Percentiles rank a stretch among this genome's conserved stretches.
phyloP scores from a whole-genome alignment of 1,140 invertebrate species.

The Thaumatotibia leucotreta region DNA sequence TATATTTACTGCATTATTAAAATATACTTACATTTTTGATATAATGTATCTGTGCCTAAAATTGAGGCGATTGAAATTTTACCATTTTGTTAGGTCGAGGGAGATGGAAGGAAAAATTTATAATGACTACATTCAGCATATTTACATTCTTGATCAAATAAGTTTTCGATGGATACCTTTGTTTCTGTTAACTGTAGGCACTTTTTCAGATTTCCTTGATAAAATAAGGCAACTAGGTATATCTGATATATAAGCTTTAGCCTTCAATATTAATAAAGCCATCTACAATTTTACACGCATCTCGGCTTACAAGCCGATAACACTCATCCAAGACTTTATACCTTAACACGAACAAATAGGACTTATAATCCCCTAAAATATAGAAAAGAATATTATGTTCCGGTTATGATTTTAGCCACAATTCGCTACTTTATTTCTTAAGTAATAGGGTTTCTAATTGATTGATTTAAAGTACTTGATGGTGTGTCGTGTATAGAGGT shows the following conservation, averaged over 20 bases:
- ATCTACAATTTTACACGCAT: neutral
- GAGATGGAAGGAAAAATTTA: too few relatives aligned
- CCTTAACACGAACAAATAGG: neutral
- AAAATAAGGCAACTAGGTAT: too few relatives aligned
- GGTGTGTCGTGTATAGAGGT: neutral
- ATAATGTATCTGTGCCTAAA: too few relatives aligned
- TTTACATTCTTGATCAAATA: too few relatives aligned
- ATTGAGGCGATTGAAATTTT: too few relatives aligned
- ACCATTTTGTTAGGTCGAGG: too few relatives aligned
- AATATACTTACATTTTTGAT: too few relatives aligned
- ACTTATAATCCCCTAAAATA: neutral
- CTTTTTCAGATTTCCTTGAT: too few relatives aligned
- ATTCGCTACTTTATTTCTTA: neutral
- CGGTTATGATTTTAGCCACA: neutral
- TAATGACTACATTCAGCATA: too few relatives aligned
- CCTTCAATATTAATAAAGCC: neutral
- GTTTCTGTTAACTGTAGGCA: too few relatives aligned
- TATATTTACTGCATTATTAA: too few relatives aligned
- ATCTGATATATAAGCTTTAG: neutral
- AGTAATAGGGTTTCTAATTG: neutral
- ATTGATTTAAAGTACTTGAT: neutral
- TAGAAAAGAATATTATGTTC: neutral
- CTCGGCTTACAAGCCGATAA: neutral
- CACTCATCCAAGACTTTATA: neutral
- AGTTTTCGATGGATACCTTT: too few relatives aligned